Conservation (phyloP, 2,888 invertebrate genomes). For the Congeria kusceri region DNA sequence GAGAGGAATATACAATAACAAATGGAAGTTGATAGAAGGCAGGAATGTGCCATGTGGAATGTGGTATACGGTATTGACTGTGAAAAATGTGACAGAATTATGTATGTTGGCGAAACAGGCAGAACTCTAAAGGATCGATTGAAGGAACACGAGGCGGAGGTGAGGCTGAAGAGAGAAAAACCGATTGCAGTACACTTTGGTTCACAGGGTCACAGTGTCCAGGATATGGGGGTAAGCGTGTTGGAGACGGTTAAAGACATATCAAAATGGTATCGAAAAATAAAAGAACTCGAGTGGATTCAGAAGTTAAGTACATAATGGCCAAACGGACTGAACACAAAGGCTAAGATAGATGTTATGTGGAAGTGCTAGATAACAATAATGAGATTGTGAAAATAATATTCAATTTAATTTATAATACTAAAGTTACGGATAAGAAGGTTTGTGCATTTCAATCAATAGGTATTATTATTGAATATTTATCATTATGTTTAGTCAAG, state of each 20-base stretch:
- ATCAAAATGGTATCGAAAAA: neutral
- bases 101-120: constrained; percentile 2
- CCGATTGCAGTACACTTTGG: too few relatives aligned
- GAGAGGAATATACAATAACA: neutral
- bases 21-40: neutral
- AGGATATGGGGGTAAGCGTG: neutral
- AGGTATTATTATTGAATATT: too few relatives aligned
- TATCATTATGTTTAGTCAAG: too few relatives aligned
- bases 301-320: neutral
- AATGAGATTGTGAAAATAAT: too few relatives aligned
- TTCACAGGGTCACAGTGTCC: neutral
- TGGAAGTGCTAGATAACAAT: too few relatives aligned
- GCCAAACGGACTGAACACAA: neutral
- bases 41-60: neutral
- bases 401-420: too few relatives aligned
- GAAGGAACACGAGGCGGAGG: neutral
- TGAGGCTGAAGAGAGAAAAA: neutral
- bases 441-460: too few relatives aligned
- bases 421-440: too few relatives aligned
- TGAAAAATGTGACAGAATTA: neutral
- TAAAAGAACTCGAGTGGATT: constrained; percentile 2
- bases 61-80: neutral
- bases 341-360: too few relatives aligned
- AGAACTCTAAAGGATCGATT: neutral
- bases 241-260: neutral